Evolutionary conservation across 2,888 invertebrate genomes (phyloP), one percentile per base, ranked within the genome.

Genomic region (Agrotis exclamationis): DNA sequence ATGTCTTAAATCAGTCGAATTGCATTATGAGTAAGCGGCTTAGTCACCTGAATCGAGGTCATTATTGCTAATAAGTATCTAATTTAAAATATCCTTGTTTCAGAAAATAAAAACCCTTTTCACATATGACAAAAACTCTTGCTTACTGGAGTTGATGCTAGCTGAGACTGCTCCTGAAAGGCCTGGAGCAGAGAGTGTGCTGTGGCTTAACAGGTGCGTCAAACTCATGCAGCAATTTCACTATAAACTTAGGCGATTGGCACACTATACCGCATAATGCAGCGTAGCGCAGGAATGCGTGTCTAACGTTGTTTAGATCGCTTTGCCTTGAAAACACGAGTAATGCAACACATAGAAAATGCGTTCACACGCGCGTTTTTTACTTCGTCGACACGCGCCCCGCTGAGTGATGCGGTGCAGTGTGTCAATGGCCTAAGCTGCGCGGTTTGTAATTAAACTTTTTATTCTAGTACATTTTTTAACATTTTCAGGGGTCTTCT

Each of bases 161-260:
- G 90, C 94, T 70, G 98, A 98, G 90, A 94, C 96, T 81, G 91
- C 93, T 65, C 92, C 94, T 66, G 96, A 96, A 54, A 94, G 95
- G 82, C 89, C 91, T 75, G 97, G 97, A 39, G 96, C 96, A 33
- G 97, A 97, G 87, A 97, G 98, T 64, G 92, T 98, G 68, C 91
- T 98, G 59, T 98, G 98, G 98, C 94, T 98, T 2, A 97, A 97
- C 92, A 97, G 98, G 98, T 97, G 93, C 7, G 47, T 59, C 1
- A 48, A 18, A 0, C 28, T 56, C 14, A 13, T 39, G 7, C 7
- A 33, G 20, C 28, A 44, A 44, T 5, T n/a, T 11, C 9, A 7
- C 20, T 48, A 24, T 39, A 39, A 11, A 39, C 11, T 39, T 39
- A 39, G 1, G 39, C 39, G 39, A 39, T 5, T 39, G 39, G 7